Evolutionary conservation across 2,888 invertebrate genomes (phyloP).

Genomic region (Scaptomyza polygonia): DNA sequence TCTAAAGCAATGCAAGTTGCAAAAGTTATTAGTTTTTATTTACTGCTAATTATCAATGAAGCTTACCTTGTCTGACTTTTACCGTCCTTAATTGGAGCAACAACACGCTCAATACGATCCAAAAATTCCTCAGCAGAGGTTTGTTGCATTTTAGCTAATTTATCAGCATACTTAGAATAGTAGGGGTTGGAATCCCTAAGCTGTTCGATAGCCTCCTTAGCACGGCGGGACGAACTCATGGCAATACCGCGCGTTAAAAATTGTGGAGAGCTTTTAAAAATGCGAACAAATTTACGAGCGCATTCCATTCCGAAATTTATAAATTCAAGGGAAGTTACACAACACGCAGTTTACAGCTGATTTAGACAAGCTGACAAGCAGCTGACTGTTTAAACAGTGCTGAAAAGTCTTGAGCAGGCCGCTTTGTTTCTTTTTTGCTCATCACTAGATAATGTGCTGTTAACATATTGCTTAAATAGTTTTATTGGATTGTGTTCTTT

Average conservation of each 20-base stretch:
- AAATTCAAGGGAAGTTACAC: conserved; percentile 49
- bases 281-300: conserved; percentile 49
- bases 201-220: conserved; percentile 85
- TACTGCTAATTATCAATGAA: not conserved
- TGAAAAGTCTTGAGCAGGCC: not conserved
- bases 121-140: conserved; percentile 91
- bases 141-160: conserved; percentile 90
- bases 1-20: conserved; percentile 75
- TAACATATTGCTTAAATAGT: too few species aligned
- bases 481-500: too few species aligned
- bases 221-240: conserved; percentile 84
- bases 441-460: not conserved
- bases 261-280: conserved; percentile 39
- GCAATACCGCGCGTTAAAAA: conserved; percentile 69
- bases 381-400: conserved; percentile 10
- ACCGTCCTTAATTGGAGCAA: conserved; percentile 79
- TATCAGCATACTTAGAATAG: conserved; percentile 91
- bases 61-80: conserved; percentile 78
- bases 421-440: not conserved
- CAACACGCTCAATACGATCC: conserved; percentile 86
- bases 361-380: not conserved
- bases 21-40: not conserved
- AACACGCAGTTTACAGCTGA: conserved; percentile 50
- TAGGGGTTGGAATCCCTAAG: conserved; percentile 89
- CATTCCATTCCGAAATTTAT: conserved; percentile 59